These are phyloP conservation scores for Chaenogobius annularis DNA, from an alignment of 2,113 vertebrate species.

Conservation along the genomic window DNA sequence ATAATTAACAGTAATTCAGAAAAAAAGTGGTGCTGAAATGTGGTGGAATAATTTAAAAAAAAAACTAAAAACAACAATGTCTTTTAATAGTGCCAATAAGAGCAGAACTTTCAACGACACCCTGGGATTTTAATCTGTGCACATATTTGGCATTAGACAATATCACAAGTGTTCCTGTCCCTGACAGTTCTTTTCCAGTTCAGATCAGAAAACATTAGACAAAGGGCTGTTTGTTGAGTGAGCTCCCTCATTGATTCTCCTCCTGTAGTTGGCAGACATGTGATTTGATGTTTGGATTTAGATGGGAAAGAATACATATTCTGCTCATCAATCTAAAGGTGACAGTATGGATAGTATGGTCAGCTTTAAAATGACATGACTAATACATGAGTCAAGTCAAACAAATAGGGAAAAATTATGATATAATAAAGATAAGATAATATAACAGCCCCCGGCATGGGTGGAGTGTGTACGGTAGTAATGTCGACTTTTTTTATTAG, in stretches of 20 bases:
- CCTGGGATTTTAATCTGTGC: slow-evolving; percentile 24
- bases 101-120: not conserved
- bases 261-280: slow-evolving; percentile 18
- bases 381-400: too few species aligned
- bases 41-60: not conserved
- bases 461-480: not conserved
- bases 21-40: not conserved
- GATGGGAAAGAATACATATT: slow-evolving; percentile 12
- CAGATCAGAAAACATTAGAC: slow-evolving; percentile 32
- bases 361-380: slow-evolving; percentile 14
- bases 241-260: slow-evolving; percentile 40
- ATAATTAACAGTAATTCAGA: slow-evolving; percentile 15
- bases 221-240: slow-evolving; percentile 50
- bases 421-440: too few species aligned
- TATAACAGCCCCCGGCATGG: not conserved
- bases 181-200: slow-evolving; percentile 60
- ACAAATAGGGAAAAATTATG: too few species aligned
- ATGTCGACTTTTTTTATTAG: not conserved
- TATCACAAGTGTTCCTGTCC: slow-evolving; percentile 36
- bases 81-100: slow-evolving; percentile 28
- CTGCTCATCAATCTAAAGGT: not conserved
- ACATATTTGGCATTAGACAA: slow-evolving; percentile 31
- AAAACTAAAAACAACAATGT: slow-evolving; percentile 4
- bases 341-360: not conserved
- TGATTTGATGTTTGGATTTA: slow-evolving; percentile 52